These are phyloP conservation scores for Thaumatotibia leucotreta DNA, from an alignment of 1,140 invertebrate genomes.

Conservation along the genomic window DNA sequence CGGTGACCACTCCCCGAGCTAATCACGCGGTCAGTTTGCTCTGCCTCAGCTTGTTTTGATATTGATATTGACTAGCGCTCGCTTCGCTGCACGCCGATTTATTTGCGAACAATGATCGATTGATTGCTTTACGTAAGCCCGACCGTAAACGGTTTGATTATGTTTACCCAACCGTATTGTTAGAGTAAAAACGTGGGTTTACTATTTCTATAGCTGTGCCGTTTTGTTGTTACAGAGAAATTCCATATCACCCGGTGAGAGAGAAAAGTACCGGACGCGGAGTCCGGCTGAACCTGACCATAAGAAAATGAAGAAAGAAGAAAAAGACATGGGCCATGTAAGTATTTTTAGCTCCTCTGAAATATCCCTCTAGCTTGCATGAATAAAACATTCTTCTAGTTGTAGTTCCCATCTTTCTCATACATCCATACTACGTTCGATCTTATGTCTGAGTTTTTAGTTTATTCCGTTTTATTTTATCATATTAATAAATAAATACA, in stretches of 20 bases:
- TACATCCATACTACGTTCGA: too few relatives aligned
- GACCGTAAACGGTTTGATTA: conserved; percentile 70
- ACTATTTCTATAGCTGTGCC: conserved; percentile 15
- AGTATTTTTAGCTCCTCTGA: too few relatives aligned
- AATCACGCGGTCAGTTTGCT: conserved; percentile 76
- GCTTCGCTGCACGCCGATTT: conserved; percentile 70
- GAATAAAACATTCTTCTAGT: too few relatives aligned
- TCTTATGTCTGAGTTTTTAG: too few relatives aligned
- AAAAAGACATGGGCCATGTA: conserved; percentile 88
- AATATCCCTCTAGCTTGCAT: too few relatives aligned
- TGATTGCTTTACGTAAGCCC: conserved; percentile 64
- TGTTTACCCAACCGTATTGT: conserved; percentile 64
- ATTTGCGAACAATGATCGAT: conserved; percentile 75
- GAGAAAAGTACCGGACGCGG: conserved; percentile 89
- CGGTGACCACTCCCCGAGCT: conserved; percentile 67
- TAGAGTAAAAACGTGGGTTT: conserved; percentile 31
- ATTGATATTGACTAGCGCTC: conserved; percentile 73
- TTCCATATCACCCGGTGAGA: conserved; percentile 91
- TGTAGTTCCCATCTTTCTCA: too few relatives aligned
- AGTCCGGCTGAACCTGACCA: conserved; percentile 83
- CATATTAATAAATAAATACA: too few relatives aligned
- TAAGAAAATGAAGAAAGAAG: conserved; percentile 87
- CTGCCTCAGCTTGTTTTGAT: conserved; percentile 76
- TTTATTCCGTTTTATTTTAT: too few relatives aligned
- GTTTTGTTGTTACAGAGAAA: conserved; percentile 84